phyloP scores from a whole-genome alignment of 2,797 vertebrate species.

The Picus viridis region DNA sequence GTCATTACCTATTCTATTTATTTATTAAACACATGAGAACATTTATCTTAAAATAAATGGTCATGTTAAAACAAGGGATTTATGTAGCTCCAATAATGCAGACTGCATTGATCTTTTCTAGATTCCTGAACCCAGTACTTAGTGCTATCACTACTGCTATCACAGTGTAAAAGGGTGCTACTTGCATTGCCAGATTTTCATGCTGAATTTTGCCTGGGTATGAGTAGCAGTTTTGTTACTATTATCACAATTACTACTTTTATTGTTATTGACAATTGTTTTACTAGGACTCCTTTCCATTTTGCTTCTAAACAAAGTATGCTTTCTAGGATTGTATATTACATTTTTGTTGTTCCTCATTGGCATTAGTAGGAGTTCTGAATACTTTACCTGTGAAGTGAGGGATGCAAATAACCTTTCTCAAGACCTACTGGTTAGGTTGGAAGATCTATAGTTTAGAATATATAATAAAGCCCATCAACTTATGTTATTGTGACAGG shows the following conservation, averaged over 20 bases:
- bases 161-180: background rate
- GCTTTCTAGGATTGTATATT: accelerated
- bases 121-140: background rate
- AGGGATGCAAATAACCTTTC: background rate
- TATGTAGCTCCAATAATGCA: background rate
- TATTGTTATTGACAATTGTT: background rate
- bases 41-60: background rate
- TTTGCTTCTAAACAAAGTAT: background rate
- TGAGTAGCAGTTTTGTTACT: background rate
- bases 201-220: background rate
- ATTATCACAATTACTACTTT: background rate
- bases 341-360: background rate
- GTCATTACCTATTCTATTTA: too few relatives aligned
- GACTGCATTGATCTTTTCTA: background rate
- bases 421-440: background rate
- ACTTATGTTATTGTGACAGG: background rate
- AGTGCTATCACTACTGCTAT: background rate
- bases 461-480: accelerated
- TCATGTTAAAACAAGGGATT: background rate
- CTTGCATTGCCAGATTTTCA: background rate
- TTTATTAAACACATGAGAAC: background rate
- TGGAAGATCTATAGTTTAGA: background rate
- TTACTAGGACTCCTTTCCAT: background rate
- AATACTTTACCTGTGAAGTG: background rate
- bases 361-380: background rate